Conservation (phyloP, 2,113 vertebrate species). For the Hippolais icterina region DNA sequence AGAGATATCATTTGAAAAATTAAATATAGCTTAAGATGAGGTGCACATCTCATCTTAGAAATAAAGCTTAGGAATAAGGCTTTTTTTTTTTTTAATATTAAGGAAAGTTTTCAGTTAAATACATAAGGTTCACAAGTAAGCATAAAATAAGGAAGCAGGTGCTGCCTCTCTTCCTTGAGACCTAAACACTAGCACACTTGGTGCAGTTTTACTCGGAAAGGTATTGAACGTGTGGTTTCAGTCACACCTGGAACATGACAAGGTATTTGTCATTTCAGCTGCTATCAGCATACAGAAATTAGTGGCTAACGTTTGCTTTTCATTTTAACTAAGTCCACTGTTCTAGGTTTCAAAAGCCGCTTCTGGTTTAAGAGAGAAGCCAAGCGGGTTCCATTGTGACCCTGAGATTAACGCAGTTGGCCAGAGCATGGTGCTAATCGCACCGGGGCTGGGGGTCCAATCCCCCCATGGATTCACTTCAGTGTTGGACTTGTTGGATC, state of each 20-base stretch:
- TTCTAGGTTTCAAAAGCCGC: background rate
- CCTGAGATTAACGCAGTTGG: background rate
- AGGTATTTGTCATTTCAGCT: background rate
- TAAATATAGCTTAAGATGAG: background rate
- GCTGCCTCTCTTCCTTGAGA: background rate
- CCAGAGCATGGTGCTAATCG: background rate
- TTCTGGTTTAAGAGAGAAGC: background rate
- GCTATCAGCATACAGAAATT: background rate
- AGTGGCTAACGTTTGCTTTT: background rate
- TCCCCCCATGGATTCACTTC: background rate
- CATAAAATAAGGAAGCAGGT: background rate
- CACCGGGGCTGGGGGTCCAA: background rate
- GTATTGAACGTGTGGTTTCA: background rate
- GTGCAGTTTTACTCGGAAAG: background rate
- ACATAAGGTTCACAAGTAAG: background rate
- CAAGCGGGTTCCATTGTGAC: background rate
- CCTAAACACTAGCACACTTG: background rate
- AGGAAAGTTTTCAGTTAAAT: background rate
- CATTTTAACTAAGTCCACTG: background rate
- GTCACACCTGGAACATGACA: background rate
- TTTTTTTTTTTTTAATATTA: background rate
- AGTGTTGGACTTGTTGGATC: rapidly evolving
- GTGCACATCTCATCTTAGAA: background rate
- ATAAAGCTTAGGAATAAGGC: background rate
- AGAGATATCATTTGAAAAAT: background rate